These are phyloP conservation scores for Trogon surrucura DNA, from an alignment of 2,113 vertebrate species.

Conservation along the genomic window DNA sequence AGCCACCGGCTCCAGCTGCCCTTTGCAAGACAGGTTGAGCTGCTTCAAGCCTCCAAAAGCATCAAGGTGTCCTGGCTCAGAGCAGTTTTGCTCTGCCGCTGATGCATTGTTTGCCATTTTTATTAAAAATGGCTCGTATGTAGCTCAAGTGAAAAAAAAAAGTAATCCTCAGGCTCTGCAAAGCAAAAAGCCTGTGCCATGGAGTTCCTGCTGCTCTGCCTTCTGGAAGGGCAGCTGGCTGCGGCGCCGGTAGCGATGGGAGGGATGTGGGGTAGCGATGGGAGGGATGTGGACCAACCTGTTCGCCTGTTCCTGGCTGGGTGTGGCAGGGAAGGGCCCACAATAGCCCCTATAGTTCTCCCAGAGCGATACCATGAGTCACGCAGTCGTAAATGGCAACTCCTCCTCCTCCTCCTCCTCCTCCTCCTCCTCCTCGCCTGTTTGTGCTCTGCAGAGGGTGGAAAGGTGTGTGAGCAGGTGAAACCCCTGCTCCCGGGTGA, in stretches of 20 bases:
- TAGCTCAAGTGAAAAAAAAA: accelerated
- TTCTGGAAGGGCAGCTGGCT: not conserved
- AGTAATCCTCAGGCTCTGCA: not conserved
- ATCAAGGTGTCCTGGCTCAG: accelerated
- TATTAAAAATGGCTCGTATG: accelerated
- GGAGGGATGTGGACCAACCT: conserved; percentile 54
- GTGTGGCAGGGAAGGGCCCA: conserved; percentile 59
- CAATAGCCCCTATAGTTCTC: not conserved
- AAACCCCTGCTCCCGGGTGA: not conserved
- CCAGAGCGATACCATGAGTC: conserved; percentile 55
- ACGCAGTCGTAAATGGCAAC: not conserved
- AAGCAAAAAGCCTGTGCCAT: accelerated
- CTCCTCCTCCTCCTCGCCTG: not conserved
- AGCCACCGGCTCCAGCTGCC: no score
- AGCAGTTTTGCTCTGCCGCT: not conserved
- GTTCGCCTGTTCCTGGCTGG: conserved; percentile 6
- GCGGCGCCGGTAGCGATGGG: not conserved
- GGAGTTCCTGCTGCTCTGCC: not conserved
- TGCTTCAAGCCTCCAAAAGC: not conserved
- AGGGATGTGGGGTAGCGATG: not conserved
- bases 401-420: not conserved
- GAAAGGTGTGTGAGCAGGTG: not conserved
- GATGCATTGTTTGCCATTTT: not conserved
- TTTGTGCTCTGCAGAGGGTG: not conserved
- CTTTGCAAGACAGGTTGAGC: not conserved